Conservation (phyloP, 1,140 invertebrate genomes). For the Drosophila suzukii region DNA sequence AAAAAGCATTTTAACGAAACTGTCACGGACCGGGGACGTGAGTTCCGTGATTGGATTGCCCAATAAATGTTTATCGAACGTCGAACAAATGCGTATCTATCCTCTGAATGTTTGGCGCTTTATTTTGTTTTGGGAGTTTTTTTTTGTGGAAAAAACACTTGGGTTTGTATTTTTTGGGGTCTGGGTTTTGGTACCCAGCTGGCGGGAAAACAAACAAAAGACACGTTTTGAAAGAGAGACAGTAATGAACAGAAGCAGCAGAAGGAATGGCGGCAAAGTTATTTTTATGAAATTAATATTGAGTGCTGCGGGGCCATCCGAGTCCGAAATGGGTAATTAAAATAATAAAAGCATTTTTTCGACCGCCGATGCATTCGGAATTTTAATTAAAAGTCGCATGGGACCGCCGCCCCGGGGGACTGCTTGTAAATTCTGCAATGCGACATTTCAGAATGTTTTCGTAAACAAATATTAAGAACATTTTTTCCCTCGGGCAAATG, state of each 20-base stretch:
- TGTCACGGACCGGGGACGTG: constrained; percentile 76
- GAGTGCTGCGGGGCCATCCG: constrained; percentile 64
- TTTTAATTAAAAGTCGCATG: constrained; percentile 77
- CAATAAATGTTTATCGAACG: constrained; percentile 81
- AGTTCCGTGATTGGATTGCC: constrained; percentile 80
- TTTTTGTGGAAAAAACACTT: constrained; percentile 60
- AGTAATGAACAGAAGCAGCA: constrained; percentile 56
- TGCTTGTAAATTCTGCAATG: constrained; percentile 60
- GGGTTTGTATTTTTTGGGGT: constrained; percentile 12
- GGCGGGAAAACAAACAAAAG: constrained; percentile 64
- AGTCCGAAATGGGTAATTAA: constrained; percentile 79
- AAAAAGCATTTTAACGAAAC: constrained; percentile 77
- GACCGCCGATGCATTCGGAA: constrained; percentile 60
- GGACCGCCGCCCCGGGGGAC: constrained; percentile 11
- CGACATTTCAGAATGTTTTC: constrained; percentile 70
- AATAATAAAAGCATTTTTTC: constrained; percentile 82
- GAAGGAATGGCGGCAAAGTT: constrained; percentile 49
- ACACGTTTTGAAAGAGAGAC: constrained; percentile 66
- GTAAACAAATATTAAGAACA: constrained; percentile 71
- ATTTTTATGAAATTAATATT: constrained; percentile 83
- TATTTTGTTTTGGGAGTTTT: constrained; percentile 48
- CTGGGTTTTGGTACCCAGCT: constrained; percentile 41
- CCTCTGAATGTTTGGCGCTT: constrained; percentile 63
- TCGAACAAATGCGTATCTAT: constrained; percentile 69
- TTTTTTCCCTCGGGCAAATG: constrained; percentile 51